A percentile compares a stretch with the other conserved stretches of the same genome.
These are phyloP conservation scores for Ceriagrion tenellum DNA, from an alignment of 2,888 invertebrate species.

Conservation along the genomic window DNA sequence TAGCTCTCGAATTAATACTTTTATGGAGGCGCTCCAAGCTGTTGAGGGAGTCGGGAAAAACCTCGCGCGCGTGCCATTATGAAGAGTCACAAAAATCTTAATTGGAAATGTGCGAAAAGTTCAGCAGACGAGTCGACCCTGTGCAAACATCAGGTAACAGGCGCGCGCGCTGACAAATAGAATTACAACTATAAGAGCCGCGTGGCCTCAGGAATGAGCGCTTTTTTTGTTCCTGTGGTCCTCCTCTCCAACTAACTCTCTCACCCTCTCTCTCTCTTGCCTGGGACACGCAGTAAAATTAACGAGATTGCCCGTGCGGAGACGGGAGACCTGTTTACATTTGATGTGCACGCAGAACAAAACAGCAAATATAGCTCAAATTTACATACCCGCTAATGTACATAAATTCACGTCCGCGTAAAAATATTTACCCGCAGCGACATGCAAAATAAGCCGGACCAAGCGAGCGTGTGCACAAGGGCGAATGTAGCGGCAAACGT, in stretches of 20 bases:
- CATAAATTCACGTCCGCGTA: conserved; percentile 36
- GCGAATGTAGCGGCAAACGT: neutral
- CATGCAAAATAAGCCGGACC: neutral
- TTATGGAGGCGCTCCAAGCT: neutral
- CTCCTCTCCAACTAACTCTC: neutral
- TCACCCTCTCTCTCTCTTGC: neutral
- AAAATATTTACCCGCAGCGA: conserved; percentile 18
- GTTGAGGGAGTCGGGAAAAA: neutral
- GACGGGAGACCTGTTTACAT: conserved; percentile 1
- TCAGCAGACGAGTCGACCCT: neutral
- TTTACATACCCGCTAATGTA: conserved; percentile 26
- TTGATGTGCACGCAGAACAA: conserved; percentile 17
- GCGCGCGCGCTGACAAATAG: neutral
- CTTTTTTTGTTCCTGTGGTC: neutral
- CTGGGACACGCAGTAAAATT: conserved; percentile 21
- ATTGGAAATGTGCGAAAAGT: conserved; percentile 23
- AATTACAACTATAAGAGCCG: conserved; percentile 6
- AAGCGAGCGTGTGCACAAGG: neutral
- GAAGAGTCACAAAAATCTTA: conserved; percentile 15
- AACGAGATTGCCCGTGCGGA: conserved; percentile 9
- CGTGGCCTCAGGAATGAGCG: neutral
- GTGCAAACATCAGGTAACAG: neutral
- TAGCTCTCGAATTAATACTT: neutral
- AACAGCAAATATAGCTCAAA: conserved; percentile 28
- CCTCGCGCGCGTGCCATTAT: neutral